phyloP scores from a whole-genome alignment of 2,888 invertebrate species.

The Mimumesa dahlbomi region DNA sequence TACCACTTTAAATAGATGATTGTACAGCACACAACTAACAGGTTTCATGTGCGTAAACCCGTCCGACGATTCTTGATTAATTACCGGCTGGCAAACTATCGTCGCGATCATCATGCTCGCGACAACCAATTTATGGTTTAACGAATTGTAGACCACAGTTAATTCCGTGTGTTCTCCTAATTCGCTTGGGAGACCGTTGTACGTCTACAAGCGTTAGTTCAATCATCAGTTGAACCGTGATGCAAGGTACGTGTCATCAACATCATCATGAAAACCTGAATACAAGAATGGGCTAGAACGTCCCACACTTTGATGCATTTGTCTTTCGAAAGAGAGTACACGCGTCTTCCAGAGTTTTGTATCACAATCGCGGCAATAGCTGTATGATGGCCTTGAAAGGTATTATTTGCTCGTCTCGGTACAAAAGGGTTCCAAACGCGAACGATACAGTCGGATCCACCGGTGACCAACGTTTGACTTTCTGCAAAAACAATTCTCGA shows the following conservation, averaged over 20 bases:
- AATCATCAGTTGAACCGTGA: background rate
- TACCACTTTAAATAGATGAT: slow-evolving; percentile 86
- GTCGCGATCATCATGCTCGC: slow-evolving; percentile 85
- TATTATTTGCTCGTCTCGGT: slow-evolving; percentile 84
- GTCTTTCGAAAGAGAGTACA: slow-evolving; percentile 88
- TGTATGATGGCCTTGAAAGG: slow-evolving; percentile 87
- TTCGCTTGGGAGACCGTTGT: slow-evolving; percentile 84
- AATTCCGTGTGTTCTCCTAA: slow-evolving; percentile 84
- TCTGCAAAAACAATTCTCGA: slow-evolving; percentile 71
- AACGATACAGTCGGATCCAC: slow-evolving; percentile 88
- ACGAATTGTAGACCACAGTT: slow-evolving; percentile 85
- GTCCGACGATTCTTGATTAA: slow-evolving; percentile 86
- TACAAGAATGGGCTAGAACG: slow-evolving; percentile 84
- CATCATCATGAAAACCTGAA: slow-evolving; percentile 82
- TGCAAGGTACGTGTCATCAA: slow-evolving; percentile 5
- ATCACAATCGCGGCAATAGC: slow-evolving; percentile 86
- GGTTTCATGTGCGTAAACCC: slow-evolving; percentile 86
- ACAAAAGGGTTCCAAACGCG: slow-evolving; percentile 92
- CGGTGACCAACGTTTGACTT: slow-evolving; percentile 81
- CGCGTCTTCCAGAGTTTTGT: slow-evolving; percentile 84
- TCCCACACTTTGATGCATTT: slow-evolving; percentile 90
- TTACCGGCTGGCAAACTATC: slow-evolving; percentile 85
- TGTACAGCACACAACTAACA: slow-evolving; percentile 88
- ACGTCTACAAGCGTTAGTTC: slow-evolving; percentile 81
- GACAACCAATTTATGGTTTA: slow-evolving; percentile 85